Evolutionary conservation across 2,113 vertebrate species (phyloP), one percentile per base, ranked within the genome.

Genomic region (Atherinomorus stipes): DNA sequence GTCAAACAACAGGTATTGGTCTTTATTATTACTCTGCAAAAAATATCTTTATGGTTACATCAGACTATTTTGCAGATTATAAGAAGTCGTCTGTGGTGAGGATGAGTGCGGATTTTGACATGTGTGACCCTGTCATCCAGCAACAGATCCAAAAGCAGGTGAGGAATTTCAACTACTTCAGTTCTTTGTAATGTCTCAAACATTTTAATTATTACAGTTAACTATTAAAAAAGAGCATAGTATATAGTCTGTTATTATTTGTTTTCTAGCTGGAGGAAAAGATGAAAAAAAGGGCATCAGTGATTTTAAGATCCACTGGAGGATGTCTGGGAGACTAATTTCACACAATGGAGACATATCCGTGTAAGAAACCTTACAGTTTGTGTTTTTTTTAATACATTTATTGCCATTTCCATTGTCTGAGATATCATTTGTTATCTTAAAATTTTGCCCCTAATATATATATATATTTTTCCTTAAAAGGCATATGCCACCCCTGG

Each of bases 141-240:
- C 71, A 81, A 23, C 72, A 71, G 21, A 26, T 81, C 52, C 7
- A 56, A 18, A 57, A 23, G 2, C 44, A 71, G 66, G 78, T 81
- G 54, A 52, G 59, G 42, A 31, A 31, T 31, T 31, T 31, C 28
- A 31, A 7, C 7, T 31, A 31, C 28, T 31, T 31, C 7, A 31
- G 28, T 7, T 31, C 3, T 7, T n/a, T n/a, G n/a, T n/a, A n/a
- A n/a, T n/a, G n/a, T n/a, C n/a, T n/a, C n/a, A n/a, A 7, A 18
- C n/a, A 2, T 59, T 40, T 15, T 4, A 9, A 1, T 26, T 2
- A 38, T 19, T 12, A 11, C 22, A 34, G 19, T 12, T 57, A 2
- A 42, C 40, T 8, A 42, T 12, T 2, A 38, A 38, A 38, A 38
- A 5, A 38, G 37, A 38, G 12, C n/a, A n/a, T n/a, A n/a, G 7